Percentiles rank a stretch among this genome's conserved stretches.
phyloP scores from a whole-genome alignment of 2,888 invertebrate genomes.

The Ommatoiulus sabulosus region DNA sequence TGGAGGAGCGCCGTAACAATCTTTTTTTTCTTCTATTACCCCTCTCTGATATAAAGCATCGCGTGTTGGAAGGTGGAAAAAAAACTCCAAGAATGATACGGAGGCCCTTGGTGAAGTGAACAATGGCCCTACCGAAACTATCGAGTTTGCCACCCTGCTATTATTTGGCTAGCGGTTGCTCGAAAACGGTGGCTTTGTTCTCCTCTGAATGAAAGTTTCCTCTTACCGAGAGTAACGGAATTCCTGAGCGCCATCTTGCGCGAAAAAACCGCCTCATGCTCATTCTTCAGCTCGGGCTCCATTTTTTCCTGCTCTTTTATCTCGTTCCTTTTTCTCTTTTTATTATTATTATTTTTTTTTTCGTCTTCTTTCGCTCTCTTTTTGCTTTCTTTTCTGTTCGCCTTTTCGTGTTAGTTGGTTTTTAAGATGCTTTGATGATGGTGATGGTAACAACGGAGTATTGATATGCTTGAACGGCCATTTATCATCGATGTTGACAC shows the following conservation, averaged over 20 bases:
- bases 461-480: constrained; percentile 41
- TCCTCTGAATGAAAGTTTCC: constrained; percentile 41
- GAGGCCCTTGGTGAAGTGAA: constrained; percentile 9
- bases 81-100: background rate
- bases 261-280: background rate
- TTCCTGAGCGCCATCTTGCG: constrained; percentile 27
- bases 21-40: background rate
- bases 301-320: constrained; percentile 1
- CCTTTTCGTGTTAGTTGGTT: constrained; percentile 48
- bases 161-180: constrained; percentile 48
- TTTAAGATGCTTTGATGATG: constrained; percentile 28
- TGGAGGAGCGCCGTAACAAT: background rate
- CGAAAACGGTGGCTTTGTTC: constrained; percentile 37
- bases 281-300: background rate
- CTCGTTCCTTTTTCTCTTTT: background rate
- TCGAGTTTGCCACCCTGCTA: constrained; percentile 48
- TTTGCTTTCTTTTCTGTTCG: background rate
- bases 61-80: constrained; percentile 30
- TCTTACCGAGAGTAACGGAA: constrained; percentile 42
- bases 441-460: constrained; percentile 16
- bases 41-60: background rate
- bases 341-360: background rate
- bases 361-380: background rate
- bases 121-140: constrained; percentile 31
- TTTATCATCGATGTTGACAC: constrained; percentile 38